Percentiles rank a stretch among this genome's conserved stretches.
Conservation (phyloP, 2,113 vertebrate genomes). For the Heterotilapia buettikoferi region DNA sequence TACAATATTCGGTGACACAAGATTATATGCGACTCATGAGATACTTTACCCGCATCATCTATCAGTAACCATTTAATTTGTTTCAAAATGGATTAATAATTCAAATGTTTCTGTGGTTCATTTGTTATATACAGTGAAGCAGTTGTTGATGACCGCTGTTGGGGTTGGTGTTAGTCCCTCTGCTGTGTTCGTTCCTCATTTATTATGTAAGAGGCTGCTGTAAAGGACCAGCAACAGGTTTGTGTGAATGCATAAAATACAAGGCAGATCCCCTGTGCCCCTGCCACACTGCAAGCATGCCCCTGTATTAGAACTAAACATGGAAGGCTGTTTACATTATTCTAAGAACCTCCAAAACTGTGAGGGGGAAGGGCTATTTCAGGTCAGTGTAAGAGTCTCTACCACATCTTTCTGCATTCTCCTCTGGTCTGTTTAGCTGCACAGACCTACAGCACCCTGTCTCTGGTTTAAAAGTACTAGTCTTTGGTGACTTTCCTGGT, state of each 20-base stretch:
- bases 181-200: background rate
- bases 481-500: background rate
- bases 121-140: background rate
- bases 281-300: background rate
- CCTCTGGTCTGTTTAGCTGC: background rate
- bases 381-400: background rate
- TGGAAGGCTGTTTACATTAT: background rate
- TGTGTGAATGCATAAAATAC: conserved; percentile 32
- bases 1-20: background rate
- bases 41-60: background rate
- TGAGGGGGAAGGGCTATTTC: background rate
- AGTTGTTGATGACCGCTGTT: background rate
- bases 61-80: background rate
- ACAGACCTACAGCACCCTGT: background rate
- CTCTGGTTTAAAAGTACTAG: background rate
- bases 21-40: background rate
- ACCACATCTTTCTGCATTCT: background rate
- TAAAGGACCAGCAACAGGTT: conserved; percentile 28
- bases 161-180: conserved; percentile 18
- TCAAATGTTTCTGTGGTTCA: background rate
- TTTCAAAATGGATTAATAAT: background rate
- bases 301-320: conserved; percentile 27
- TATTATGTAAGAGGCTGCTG: conserved; percentile 18
- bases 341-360: background rate
- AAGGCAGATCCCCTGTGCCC: conserved; percentile 6